Base-by-base conservation (phyloP, 2,113 vertebrate genomes). In the Caloenas nicobarica region DNA sequence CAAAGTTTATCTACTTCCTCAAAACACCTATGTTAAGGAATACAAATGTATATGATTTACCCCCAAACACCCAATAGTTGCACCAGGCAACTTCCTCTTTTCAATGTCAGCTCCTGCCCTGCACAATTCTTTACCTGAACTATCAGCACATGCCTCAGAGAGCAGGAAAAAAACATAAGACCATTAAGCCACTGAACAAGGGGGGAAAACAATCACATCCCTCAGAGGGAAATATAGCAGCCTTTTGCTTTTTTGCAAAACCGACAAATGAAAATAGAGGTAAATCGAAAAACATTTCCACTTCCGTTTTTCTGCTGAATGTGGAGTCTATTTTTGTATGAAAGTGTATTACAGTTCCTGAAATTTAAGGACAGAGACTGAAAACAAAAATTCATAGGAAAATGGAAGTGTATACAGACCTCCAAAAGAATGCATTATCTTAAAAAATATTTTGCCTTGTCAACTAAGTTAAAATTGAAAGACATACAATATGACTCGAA, bases 271-370 rank as follows among this genome's bases (percentile, higher is more conserved):
- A 89, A 90, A 88, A 71, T 4, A 89, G 70, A 91, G 1, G 1
- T 23, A 77, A 84, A 83, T 16, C 78, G 54, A 86, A 81, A 88
- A 1, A 3, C 19, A 76, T 13, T 88, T 85, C 60, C 22, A n/a
- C 62, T 94, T 91, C 88, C 60, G 23, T 6, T 92, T 66, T 92
- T 74, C 64, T 84, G 23, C 28, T 33, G 54, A 92, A 77, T 25
- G 19, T 8, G 14, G 29, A 89, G n/a, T 29, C 51, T 44, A 10
- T 44, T 95, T 89, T 57, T 57, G 18, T 31, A 24, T 17, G 42
- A 16, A 93, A 84, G 23, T 33, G 10, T 53, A 65, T 36, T 58
- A 79, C 38, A 74, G 58, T 50, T 93, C 70, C 89, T 85, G 66
- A 91, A 96, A 58, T 54, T 21, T 38, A 65, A 85, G 18, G 31